These are phyloP conservation scores for Lymantria monacha DNA, from an alignment of 2,888 invertebrate species.

Conservation along the genomic window DNA sequence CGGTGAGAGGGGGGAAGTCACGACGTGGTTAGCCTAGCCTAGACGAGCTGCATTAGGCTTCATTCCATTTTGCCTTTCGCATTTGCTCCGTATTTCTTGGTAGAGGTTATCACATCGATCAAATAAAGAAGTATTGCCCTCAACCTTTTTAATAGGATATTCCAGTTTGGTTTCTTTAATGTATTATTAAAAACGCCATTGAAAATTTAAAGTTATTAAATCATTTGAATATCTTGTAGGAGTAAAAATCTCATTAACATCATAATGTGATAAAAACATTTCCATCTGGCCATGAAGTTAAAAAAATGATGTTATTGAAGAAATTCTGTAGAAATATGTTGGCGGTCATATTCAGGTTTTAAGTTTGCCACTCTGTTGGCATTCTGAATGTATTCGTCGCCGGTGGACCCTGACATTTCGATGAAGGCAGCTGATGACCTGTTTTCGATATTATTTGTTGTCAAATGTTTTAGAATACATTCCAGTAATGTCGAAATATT, in stretches of 20 bases:
- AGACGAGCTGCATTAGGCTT: constrained; percentile 41
- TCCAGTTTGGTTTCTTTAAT: no score
- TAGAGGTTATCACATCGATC: constrained; percentile 19
- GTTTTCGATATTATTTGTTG: constrained; percentile 49
- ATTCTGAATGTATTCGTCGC: constrained; percentile 54
- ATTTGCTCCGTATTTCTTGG: constrained; percentile 35
- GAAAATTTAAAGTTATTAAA: neutral
- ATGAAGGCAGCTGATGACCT: constrained; percentile 54
- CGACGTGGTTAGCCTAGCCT: constrained; percentile 70
- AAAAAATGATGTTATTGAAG: constrained; percentile 8
- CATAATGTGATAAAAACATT: neutral
- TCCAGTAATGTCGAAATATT: constrained; percentile 36
- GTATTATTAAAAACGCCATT: no score
- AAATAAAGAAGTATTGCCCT: constrained; percentile 9
- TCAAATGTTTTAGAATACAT: constrained; percentile 45
- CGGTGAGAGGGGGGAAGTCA: constrained; percentile 28
- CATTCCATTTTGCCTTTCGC: constrained; percentile 54
- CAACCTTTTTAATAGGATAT: neutral
- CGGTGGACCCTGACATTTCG: constrained; percentile 73
- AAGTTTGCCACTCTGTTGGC: constrained; percentile 43
- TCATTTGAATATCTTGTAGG: neutral
- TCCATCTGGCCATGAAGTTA: constrained; percentile 4
- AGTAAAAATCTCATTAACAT: neutral
- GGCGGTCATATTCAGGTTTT: constrained; percentile 25
- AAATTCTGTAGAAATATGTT: constrained; percentile 19